These are phyloP conservation scores for Rhorus exstirpatorius DNA, from an alignment of 2,888 invertebrate genomes.

Conservation along the genomic window DNA sequence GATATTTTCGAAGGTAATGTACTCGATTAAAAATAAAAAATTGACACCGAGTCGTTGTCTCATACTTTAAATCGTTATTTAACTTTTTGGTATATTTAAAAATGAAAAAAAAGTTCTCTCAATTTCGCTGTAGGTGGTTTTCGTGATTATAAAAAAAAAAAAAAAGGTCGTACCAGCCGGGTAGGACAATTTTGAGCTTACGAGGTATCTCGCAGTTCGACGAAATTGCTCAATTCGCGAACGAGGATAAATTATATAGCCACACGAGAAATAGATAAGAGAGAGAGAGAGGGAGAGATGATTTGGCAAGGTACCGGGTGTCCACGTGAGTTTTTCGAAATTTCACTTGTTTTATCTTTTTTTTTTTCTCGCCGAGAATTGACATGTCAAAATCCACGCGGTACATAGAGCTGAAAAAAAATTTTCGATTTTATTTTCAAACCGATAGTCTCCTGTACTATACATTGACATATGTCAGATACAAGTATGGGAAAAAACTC, in stretches of 20 bases:
- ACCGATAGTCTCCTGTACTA: neutral
- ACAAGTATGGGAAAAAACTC: neutral
- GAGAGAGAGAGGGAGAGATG: conserved; percentile 7
- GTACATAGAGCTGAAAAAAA: neutral
- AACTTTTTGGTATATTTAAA: no score
- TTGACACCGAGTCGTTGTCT: no score
- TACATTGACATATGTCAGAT: conserved; percentile 17
- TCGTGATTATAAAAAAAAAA: conserved; percentile 13
- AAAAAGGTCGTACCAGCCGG: conserved; percentile 53
- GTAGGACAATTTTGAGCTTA: conserved; percentile 34
- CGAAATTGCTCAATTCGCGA: conserved; percentile 27
- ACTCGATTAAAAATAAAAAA: no score
- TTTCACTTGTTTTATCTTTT: conserved; percentile 13
- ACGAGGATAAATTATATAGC: conserved; percentile 37
- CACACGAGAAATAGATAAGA: conserved; percentile 3
- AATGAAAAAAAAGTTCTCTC: no score
- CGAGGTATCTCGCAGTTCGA: conserved; percentile 17
- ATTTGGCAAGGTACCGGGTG: conserved; percentile 21
- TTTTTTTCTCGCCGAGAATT: neutral
- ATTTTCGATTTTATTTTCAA: neutral
- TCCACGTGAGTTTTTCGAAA: conserved; percentile 41
- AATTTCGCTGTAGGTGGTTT: neutral
- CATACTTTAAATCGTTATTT: no score
- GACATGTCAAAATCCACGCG: neutral
- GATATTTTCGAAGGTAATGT: no score